Evolutionary conservation across 2,113 vertebrate species (phyloP).

Genomic region (Salvelinus namaycush): DNA sequence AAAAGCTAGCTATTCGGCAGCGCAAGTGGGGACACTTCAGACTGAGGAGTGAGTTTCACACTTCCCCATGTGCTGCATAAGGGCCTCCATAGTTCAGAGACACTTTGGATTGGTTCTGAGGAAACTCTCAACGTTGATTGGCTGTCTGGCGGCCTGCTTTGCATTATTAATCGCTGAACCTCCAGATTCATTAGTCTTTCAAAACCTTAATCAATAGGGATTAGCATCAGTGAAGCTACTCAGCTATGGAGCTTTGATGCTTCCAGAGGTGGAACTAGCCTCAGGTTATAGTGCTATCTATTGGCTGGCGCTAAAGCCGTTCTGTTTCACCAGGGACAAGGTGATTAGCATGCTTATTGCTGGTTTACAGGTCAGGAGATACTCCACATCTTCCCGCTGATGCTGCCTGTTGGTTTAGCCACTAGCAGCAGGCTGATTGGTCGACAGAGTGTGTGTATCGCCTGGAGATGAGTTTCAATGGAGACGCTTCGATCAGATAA

Average conservation of each 20-base stretch:
- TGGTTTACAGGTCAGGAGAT: slow-evolving; percentile 36
- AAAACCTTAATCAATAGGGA: slow-evolving; percentile 6
- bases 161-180: slow-evolving; percentile 20
- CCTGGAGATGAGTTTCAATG: slow-evolving; percentile 35
- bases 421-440: slow-evolving; percentile 51
- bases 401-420: slow-evolving; percentile 45
- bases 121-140: too few species aligned
- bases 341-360: slow-evolving; percentile 55
- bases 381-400: slow-evolving; percentile 21
- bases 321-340: slow-evolving; percentile 18
- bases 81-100: too few species aligned
- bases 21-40: too few species aligned
- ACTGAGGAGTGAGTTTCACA: too few species aligned
- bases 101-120: too few species aligned
- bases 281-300: slow-evolving; percentile 43
- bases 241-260: slow-evolving; percentile 31
- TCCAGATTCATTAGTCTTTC: slow-evolving; percentile 19
- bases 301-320: slow-evolving; percentile 45
- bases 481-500: slow-evolving; percentile 60
- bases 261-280: slow-evolving; percentile 50
- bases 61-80: too few species aligned
- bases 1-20: too few species aligned
- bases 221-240: slow-evolving; percentile 32
- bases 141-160: not conserved
- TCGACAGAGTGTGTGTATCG: slow-evolving; percentile 30